Conservation (phyloP, 2,888 invertebrate species). For the Mimumesa dahlbomi region DNA sequence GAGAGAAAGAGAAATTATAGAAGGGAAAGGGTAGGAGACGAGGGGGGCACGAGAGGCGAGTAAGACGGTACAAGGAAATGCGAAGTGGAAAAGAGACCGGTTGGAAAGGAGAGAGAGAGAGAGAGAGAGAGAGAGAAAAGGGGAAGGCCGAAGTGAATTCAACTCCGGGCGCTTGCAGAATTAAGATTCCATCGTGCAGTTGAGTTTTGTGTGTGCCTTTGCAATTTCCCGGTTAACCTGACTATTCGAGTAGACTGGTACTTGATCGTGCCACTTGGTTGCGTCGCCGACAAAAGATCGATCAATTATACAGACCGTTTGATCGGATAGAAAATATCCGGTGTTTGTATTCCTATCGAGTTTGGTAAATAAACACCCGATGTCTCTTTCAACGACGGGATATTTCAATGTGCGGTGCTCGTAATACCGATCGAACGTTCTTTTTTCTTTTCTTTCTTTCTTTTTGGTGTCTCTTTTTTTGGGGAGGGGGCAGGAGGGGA, state of each 20-base stretch:
- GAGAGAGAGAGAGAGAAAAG: conserved; percentile 25
- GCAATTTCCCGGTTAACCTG: conserved; percentile 74
- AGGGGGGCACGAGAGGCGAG: conserved; percentile 33
- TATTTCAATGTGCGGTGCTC: no score
- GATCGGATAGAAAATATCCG: conserved; percentile 20
- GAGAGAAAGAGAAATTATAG: conserved; percentile 14
- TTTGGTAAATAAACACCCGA: no score
- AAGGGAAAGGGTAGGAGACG: conserved; percentile 9
- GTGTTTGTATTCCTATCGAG: conserved; percentile 1
- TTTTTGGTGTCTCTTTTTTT: background rate
- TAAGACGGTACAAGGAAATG: conserved; percentile 1
- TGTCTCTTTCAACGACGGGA: no score
- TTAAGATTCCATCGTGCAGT: conserved; percentile 73
- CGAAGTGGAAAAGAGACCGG: conserved; percentile 6
- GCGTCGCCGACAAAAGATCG: background rate
- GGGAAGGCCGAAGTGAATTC: conserved; percentile 59
- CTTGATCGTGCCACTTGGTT: background rate
- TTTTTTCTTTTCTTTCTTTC: conserved; percentile 7
- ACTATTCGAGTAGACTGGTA: conserved; percentile 26
- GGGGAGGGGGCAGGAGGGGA: no score
- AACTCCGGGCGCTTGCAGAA: conserved; percentile 58
- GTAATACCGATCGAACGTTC: conserved; percentile 8
- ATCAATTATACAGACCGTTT: conserved; percentile 9
- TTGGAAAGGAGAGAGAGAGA: conserved; percentile 22
- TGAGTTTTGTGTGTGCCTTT: conserved; percentile 72